Percentiles rank a stretch among this genome's conserved stretches.
These are phyloP conservation scores for Remorina albescens DNA, from an alignment of 2,797 vertebrate species.

Conservation along the genomic window DNA sequence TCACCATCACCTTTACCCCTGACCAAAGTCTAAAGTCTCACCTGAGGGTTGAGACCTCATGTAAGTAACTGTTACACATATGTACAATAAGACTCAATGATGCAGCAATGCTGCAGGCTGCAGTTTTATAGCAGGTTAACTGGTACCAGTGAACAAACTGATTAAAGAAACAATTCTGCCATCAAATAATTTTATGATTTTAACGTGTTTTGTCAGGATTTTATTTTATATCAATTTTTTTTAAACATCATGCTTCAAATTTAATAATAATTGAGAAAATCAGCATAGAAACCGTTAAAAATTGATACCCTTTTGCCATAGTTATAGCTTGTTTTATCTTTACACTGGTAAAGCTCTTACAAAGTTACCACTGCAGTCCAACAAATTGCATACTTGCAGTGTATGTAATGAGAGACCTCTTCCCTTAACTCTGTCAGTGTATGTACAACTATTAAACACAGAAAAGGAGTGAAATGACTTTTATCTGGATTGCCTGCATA, in stretches of 20 bases:
- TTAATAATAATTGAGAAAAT: background rate
- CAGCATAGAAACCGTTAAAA: background rate
- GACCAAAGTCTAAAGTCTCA: conserved; percentile 37
- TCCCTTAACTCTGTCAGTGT: conserved; percentile 19
- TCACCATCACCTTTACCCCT: conserved; percentile 6
- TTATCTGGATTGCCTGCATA: background rate
- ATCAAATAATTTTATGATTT: too few relatives aligned
- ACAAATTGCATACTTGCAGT: conserved; percentile 12
- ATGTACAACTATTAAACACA: background rate
- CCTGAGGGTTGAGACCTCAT: conserved; percentile 32
- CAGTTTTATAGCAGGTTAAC: background rate
- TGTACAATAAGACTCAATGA: background rate
- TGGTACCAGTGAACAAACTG: background rate
- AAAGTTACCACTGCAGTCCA: background rate
- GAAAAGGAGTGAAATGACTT: background rate
- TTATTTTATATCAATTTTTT: too few relatives aligned
- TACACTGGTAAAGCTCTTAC: background rate
- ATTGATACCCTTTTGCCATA: background rate
- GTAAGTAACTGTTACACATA: conserved; percentile 6
- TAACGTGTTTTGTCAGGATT: too few relatives aligned
- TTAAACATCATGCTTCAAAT: too few relatives aligned
- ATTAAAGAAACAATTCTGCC: background rate
- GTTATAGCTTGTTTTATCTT: background rate
- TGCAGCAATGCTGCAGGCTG: background rate
- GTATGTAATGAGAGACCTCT: conserved; percentile 13